A percentile compares a stretch with the other conserved stretches of the same genome.
These are phyloP conservation scores for Plotosus lineatus DNA, from an alignment of 2,113 vertebrate genomes.

Conservation along the genomic window DNA sequence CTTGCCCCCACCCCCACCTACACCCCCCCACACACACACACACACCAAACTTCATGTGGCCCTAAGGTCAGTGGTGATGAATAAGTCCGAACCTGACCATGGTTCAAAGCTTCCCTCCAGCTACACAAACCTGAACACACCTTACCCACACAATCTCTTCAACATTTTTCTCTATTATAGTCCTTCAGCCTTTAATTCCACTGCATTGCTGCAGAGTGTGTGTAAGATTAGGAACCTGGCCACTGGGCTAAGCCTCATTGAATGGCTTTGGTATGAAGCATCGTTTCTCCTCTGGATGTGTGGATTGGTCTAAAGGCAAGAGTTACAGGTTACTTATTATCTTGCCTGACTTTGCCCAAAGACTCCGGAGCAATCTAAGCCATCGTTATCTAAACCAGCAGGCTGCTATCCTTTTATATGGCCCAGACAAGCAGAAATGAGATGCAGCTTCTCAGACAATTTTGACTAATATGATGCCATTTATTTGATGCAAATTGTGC, in stretches of 20 bases:
- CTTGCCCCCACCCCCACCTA: slow-evolving; percentile 15
- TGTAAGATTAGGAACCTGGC: slow-evolving; percentile 35
- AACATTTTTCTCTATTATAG: slow-evolving; percentile 8
- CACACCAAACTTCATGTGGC: not conserved
- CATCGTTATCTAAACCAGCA: slow-evolving; percentile 24
- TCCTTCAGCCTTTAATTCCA: not conserved
- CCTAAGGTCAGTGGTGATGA: slow-evolving; percentile 34
- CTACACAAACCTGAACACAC: not conserved
- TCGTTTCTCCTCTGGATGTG: not conserved
- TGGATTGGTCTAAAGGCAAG: not conserved
- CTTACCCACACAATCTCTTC: not conserved
- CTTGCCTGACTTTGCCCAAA: slow-evolving; percentile 25
- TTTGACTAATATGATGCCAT: not conserved
- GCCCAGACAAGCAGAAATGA: not conserved
- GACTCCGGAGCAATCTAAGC: slow-evolving; percentile 11
- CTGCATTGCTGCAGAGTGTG: not conserved
- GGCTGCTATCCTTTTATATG: slow-evolving; percentile 12
- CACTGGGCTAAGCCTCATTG: slow-evolving; percentile 13
- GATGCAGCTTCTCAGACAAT: not conserved
- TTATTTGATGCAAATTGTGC: not conserved
- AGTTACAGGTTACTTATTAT: slow-evolving; percentile 21
- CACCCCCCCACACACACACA: no score
- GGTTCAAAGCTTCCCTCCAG: slow-evolving; percentile 19
- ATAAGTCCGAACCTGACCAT: slow-evolving; percentile 23
- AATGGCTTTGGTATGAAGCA: not conserved